Evolutionary conservation across 2,888 invertebrate species (phyloP), one percentile per base, ranked within the genome.

Genomic region (Brachylomia viminalis): DNA sequence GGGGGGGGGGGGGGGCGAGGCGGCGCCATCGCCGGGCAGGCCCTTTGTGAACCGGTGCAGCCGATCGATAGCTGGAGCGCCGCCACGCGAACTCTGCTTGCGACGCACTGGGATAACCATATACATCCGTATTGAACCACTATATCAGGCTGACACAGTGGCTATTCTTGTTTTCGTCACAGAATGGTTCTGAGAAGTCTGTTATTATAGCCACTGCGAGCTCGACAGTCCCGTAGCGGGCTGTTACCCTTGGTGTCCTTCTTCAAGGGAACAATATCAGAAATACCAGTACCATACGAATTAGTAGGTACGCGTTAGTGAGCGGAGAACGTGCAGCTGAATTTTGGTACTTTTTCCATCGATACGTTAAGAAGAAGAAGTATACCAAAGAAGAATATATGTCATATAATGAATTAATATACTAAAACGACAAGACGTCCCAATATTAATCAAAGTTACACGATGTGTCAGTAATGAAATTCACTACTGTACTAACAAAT

Each of bases 41-140:
- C 88, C 89, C 91, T 91, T 89, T 91, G 91, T 90, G 91, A 89
- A 89, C 76, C 89, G 90, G 89, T 92, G 92, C 92, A 92, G 79
- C 85, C 90, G 93, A 93, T 94, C 94, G 91, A 94, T 94, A 93
- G 84, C 78, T 54, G 82, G 68, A 74, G 88, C 86, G 86, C 85
- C 86, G 84, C 84, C 84, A 79, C 84, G 83, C 87, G 61, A 56
- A 30, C 70, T 59, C 62, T 23, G 64, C 52, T 38, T n/a, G 38
- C 52, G 33, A 66, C 71, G 27, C 65, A 69, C 54, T 42, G 72
- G 47, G 62, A 75, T 72, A 67, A 52, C 72, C 62, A 23, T 27
- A 49, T 38, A 71, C 23, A 49, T 72, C 42, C 47, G n/a, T 73
- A 66, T 62, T 65, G 15, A 30, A 42, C 61, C 38, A 70, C 66